Evolutionary conservation across 2,888 invertebrate genomes (phyloP).

Genomic region (Coleophora flavipennella): DNA sequence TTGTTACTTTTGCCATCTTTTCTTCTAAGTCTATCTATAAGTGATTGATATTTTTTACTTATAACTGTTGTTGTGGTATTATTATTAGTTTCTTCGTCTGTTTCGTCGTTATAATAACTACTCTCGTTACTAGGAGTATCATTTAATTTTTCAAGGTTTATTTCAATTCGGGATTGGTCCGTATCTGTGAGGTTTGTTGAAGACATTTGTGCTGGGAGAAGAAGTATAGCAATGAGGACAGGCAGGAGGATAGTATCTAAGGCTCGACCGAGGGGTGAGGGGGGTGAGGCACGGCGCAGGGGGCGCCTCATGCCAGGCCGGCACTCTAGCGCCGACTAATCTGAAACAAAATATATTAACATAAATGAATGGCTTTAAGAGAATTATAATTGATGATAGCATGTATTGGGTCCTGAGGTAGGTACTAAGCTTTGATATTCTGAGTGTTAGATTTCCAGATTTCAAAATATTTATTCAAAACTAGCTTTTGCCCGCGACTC

Average conservation of each 20-base stretch:
- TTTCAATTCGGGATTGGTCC: slow-evolving; percentile 3
- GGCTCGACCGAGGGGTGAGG: slow-evolving; percentile 50
- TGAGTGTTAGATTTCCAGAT: no score
- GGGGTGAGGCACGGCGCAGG: slow-evolving; percentile 35
- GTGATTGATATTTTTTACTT: slow-evolving; percentile 37
- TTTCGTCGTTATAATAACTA: slow-evolving; percentile 11
- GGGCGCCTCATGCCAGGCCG: slow-evolving; percentile 62
- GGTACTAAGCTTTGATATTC: no score
- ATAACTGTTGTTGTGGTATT: slow-evolving; percentile 20
- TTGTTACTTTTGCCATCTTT: slow-evolving; percentile 25
- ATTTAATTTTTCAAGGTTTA: slow-evolving; percentile 10
- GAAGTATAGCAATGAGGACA: slow-evolving; percentile 20
- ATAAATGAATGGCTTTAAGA: neutral
- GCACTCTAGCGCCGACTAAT: slow-evolving; percentile 41
- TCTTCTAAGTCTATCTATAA: slow-evolving; percentile 47
- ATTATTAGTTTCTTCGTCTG: slow-evolving; percentile 12
- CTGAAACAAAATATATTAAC: slow-evolving; percentile 26
- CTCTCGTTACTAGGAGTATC: slow-evolving; percentile 8
- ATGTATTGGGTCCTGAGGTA: no score
- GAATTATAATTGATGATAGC: no score
- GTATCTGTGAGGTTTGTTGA: slow-evolving; percentile 10
- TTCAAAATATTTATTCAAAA: no score
- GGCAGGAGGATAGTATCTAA: slow-evolving; percentile 34
- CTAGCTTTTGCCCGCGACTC: no score
- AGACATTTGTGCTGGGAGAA: slow-evolving; percentile 40